These are phyloP conservation scores for Calephelis perditalis DNA, from an alignment of 2,888 invertebrate genomes.

Conservation along the genomic window DNA sequence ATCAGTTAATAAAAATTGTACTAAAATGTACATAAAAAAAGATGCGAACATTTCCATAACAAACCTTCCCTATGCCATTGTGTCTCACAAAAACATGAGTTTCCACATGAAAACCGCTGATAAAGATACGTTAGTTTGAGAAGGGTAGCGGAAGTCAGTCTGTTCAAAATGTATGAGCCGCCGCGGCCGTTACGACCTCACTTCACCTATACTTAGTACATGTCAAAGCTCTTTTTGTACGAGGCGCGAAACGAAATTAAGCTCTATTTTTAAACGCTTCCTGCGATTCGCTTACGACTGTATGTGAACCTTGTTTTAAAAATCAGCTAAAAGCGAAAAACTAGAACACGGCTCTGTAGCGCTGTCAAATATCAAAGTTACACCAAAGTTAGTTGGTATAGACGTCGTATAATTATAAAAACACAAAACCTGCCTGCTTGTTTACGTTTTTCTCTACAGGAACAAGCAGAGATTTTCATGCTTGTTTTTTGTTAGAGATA, in stretches of 20 bases:
- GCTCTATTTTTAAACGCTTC: neutral
- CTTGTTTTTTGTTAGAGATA: too few species aligned
- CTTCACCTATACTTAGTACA: constrained; percentile 6
- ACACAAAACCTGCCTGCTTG: too few species aligned
- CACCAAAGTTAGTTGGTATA: too few species aligned
- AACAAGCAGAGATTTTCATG: too few species aligned
- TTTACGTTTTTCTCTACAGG: too few species aligned
- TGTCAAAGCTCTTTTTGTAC: constrained; percentile 8
- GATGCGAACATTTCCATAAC: constrained; percentile 1
- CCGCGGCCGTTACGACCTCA: constrained; percentile 22
- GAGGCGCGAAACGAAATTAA: neutral
- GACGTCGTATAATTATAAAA: too few species aligned
- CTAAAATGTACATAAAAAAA: neutral
- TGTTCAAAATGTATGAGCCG: constrained; percentile 33
- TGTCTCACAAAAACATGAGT: constrained; percentile 33
- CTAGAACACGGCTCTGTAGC: too few species aligned
- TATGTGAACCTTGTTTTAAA: too few species aligned
- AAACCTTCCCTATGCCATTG: constrained; percentile 22
- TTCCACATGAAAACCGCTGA: constrained; percentile 36
- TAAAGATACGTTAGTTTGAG: constrained; percentile 38
- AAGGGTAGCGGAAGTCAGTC: constrained; percentile 30
- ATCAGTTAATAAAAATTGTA: too few species aligned
- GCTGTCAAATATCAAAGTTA: too few species aligned
- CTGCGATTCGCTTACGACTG: neutral
- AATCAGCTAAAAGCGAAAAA: too few species aligned